Evolutionary conservation across 2,113 vertebrate genomes (phyloP).

Genomic region (Spilogale gracilis): DNA sequence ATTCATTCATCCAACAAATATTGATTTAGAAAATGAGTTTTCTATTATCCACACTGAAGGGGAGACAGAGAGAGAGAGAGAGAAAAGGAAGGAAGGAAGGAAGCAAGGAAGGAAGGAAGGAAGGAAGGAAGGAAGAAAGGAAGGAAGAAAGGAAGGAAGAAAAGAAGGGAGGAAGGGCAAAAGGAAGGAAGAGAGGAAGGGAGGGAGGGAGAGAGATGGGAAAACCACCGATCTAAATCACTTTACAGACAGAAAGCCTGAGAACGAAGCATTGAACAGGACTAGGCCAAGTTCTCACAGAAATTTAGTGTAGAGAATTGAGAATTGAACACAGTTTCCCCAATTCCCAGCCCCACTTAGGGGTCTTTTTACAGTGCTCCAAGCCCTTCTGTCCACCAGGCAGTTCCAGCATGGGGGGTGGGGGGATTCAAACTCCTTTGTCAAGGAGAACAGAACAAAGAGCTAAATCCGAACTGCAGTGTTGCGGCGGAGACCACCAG

Average conservation of each 20-base stretch:
- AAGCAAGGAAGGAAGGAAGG: background rate
- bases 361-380: background rate
- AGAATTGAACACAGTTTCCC: background rate
- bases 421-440: background rate
- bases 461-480: background rate
- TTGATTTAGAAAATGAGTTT: background rate
- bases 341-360: background rate
- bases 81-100: background rate
- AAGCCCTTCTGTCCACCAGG: background rate
- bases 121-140: fast-evolving
- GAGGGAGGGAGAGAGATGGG: fast-evolving
- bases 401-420: background rate
- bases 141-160: fast-evolving
- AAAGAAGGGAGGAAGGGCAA: fast-evolving
- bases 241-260: background rate
- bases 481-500: background rate
- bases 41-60: background rate
- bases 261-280: background rate
- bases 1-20: background rate
- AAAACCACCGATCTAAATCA: background rate
- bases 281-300: background rate
- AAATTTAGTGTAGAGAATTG: background rate
- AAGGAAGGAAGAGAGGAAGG: fast-evolving
- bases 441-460: background rate
- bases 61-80: background rate